Evolutionary conservation across 2,888 invertebrate genomes (phyloP).

Genomic region (Matsumyia berberina): DNA sequence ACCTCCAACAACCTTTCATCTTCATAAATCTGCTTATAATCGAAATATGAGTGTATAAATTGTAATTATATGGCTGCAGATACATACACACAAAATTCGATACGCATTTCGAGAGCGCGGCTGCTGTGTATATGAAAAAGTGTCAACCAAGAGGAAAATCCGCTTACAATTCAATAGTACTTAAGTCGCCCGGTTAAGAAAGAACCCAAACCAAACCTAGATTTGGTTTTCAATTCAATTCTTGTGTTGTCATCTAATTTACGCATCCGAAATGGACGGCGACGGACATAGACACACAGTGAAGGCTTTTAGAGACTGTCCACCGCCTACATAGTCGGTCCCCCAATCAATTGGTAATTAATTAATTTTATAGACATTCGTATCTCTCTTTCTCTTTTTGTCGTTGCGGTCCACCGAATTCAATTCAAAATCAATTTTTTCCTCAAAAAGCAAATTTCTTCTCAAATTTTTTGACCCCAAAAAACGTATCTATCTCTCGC

Average conservation of each 20-base stretch:
- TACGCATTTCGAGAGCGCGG: slow-evolving; percentile 24
- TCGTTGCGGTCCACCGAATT: slow-evolving; percentile 28
- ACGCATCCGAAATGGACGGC: slow-evolving; percentile 40
- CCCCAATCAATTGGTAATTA: slow-evolving; percentile 66
- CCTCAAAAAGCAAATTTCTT: neutral
- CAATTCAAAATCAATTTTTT: slow-evolving; percentile 52
- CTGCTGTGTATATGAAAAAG: slow-evolving; percentile 24
- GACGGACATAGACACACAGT: neutral
- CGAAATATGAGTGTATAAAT: slow-evolving; percentile 66
- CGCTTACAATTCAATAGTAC: slow-evolving; percentile 34
- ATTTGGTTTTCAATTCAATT: slow-evolving; percentile 49
- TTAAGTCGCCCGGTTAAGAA: slow-evolving; percentile 26
- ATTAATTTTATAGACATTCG: slow-evolving; percentile 68
- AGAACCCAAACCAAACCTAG: slow-evolving; percentile 12
- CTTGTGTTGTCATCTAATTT: slow-evolving; percentile 58
- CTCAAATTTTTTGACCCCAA: slow-evolving; percentile 44
- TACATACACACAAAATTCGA: slow-evolving; percentile 41
- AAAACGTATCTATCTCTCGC: slow-evolving; percentile 25
- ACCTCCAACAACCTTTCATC: slow-evolving; percentile 43
- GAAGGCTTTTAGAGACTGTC: slow-evolving; percentile 53
- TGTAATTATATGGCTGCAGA: slow-evolving; percentile 62
- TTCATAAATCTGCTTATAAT: slow-evolving; percentile 68
- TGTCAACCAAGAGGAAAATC: slow-evolving; percentile 54
- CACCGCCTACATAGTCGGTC: slow-evolving; percentile 14
- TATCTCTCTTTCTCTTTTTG: slow-evolving; percentile 54